phyloP scores from a whole-genome alignment of 2,797 vertebrate genomes.

The Liparis tanakae region DNA sequence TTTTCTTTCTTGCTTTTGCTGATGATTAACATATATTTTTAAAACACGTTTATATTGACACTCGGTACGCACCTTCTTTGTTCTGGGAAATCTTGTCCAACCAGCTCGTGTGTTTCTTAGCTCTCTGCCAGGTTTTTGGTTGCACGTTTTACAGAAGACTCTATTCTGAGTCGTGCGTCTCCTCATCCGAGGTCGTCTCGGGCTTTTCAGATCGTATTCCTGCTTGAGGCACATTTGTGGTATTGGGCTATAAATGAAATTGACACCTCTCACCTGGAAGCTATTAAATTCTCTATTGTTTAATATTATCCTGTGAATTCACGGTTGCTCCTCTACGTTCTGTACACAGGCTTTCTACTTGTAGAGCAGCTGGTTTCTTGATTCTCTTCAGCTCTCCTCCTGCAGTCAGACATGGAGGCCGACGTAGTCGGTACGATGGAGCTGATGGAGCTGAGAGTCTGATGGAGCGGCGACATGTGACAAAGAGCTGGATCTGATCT shows the following conservation, averaged over 20 bases:
- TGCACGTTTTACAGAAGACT: background rate
- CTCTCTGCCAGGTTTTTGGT: background rate
- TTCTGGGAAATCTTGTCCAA: constrained; percentile 12
- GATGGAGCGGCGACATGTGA: constrained; percentile 8
- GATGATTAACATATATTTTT: too few species aligned
- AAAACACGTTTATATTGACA: background rate
- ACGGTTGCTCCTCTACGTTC: background rate
- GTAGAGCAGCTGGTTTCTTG: background rate
- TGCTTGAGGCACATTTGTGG: background rate
- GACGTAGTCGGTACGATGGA: constrained; percentile 21
- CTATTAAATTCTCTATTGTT: background rate
- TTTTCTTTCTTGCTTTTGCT: background rate
- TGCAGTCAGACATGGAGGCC: constrained; percentile 22
- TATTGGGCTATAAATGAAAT: background rate
- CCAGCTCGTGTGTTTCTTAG: constrained; percentile 16
- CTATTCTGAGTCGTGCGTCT: too few species aligned
- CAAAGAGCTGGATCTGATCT: background rate
- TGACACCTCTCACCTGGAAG: constrained; percentile 6
- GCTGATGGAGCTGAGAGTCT: constrained; percentile 24
- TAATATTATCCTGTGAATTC: too few species aligned
- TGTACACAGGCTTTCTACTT: constrained; percentile 10
- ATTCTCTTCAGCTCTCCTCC: constrained; percentile 16
- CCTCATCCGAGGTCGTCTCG: background rate
- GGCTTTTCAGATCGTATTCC: background rate
- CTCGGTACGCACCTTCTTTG: constrained; percentile 3